Evolutionary conservation across 2,888 invertebrate species (phyloP), one percentile per base, ranked within the genome.

Genomic region (Escarpia spicata): DNA sequence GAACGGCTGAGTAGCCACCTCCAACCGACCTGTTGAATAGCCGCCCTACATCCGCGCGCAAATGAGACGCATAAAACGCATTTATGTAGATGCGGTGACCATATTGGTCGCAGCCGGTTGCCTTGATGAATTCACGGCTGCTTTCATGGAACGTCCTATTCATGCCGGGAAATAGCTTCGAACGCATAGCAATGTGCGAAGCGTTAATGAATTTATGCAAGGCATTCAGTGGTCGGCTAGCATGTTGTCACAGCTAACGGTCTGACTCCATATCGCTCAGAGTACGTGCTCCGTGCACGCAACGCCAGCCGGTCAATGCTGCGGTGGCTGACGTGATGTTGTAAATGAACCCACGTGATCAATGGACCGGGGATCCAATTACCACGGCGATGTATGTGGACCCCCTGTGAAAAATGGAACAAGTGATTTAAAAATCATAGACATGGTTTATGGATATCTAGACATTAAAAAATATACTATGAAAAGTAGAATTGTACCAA

Each of bases 131-230:
- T 75, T 75, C 75, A 26, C 75, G 4, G 75, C 75, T 26, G 75
- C 75, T n/a, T 75, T 75, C 75, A 19, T 26, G n/a, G 26, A 75
- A 26, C 75, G 75, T 75, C 26, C 6, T 6, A 26, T 26, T 75
- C 75, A 26, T 75, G 75, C 75, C 75, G 75, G 26, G 26, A 75
- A 75, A 75, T 75, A 75, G 75, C 75, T 1, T 26, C 75, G n/a
- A 75, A 75, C 75, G 75, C 19, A n/a, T 26, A 26, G 26, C 75
- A 75, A 75, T 75, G 75, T 75, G 75, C 26, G 26, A 26, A 19
- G 75, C n/a, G 26, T 75, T 75, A 75, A 75, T 75, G 75, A 75
- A 75, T 75, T 75, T 75, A 75, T 75, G 75, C 75, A 75, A 75
- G 75, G 75, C 75, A 19, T 75, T 75, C 75, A 26, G 6, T 75